Conservation (phyloP, 2,797 vertebrate species). For the Amniataba percoides region DNA sequence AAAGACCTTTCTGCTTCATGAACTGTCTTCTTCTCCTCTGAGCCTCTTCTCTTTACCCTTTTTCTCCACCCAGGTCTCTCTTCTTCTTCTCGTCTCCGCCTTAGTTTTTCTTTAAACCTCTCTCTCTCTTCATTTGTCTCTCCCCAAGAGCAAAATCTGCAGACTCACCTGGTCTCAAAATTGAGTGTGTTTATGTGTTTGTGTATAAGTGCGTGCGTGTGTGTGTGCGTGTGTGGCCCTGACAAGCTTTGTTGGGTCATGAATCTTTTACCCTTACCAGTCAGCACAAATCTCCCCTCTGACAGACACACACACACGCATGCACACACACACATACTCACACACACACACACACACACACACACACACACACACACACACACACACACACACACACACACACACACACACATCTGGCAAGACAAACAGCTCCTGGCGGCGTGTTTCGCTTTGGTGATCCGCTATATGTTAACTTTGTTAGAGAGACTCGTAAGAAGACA, state of each 20-base stretch:
- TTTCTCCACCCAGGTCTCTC: slow-evolving; percentile 28
- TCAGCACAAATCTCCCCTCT: slow-evolving; percentile 76
- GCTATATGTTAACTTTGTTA: slow-evolving; percentile 63
- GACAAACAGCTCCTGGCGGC: slow-evolving; percentile 61
- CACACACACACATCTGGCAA: slow-evolving; percentile 36
- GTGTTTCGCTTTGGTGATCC: slow-evolving; percentile 60
- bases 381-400: no score
- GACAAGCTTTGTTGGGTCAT: slow-evolving; percentile 79
- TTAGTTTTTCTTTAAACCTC: slow-evolving; percentile 46
- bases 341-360: slow-evolving; percentile 10
- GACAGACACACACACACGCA: slow-evolving; percentile 46
- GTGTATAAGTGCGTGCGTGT: slow-evolving; percentile 36
- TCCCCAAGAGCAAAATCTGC: slow-evolving; percentile 67
- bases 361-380: slow-evolving; percentile 30
- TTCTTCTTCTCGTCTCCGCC: slow-evolving; percentile 8
- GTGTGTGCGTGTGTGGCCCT: slow-evolving; percentile 57
- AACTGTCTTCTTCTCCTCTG: slow-evolving; percentile 46
- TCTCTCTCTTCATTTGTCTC: slow-evolving; percentile 60
- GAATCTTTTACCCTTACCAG: slow-evolving; percentile 79
- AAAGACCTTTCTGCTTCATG: slow-evolving; percentile 70
- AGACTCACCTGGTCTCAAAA: slow-evolving; percentile 71
- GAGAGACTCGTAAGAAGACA: slow-evolving; percentile 55
- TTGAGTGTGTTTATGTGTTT: slow-evolving; percentile 38
- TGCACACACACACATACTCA: slow-evolving; percentile 6
- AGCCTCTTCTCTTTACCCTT: slow-evolving; percentile 40